Conservation (phyloP, 2,113 vertebrate genomes). For the Anarrhichthys ocellatus region DNA sequence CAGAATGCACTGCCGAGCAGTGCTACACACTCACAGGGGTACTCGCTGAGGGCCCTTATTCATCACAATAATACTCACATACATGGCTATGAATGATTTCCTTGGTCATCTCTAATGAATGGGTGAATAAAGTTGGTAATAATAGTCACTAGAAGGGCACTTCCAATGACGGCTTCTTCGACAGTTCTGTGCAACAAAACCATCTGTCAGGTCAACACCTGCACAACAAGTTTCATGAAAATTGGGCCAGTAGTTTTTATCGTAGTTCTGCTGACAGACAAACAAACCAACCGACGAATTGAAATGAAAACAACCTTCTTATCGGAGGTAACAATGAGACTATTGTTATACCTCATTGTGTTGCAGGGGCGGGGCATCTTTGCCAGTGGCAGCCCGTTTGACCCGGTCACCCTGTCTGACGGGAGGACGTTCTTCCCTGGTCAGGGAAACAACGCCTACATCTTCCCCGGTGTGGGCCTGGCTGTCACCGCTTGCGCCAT, state of each 20-base stretch:
- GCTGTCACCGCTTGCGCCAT: conserved; percentile 88
- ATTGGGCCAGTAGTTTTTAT: neutral
- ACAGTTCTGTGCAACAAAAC: too few relatives aligned
- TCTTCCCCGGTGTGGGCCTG: conserved; percentile 95
- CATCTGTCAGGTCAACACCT: too few relatives aligned
- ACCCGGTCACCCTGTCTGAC: conserved; percentile 89
- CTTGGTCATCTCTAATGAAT: neutral
- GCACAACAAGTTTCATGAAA: neutral
- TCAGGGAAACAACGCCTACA: conserved; percentile 98
- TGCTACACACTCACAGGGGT: conserved; percentile 95
- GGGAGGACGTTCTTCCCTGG: conserved; percentile 91
- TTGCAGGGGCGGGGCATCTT: conserved; percentile 92
- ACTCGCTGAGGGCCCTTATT: conserved; percentile 26
- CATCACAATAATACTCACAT: neutral
- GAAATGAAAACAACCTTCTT: neutral
- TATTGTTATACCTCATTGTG: neutral
- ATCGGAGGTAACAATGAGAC: neutral
- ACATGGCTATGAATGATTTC: neutral
- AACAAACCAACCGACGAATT: neutral
- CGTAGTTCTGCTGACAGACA: neutral
- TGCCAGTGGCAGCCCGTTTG: conserved; percentile 98
- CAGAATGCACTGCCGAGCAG: conserved; percentile 97
- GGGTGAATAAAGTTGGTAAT: neutral
- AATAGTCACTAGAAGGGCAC: neutral
- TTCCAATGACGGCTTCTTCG: too few relatives aligned